phyloP scores from a whole-genome alignment of 2,113 vertebrate species.

The Notothenia rossii region DNA sequence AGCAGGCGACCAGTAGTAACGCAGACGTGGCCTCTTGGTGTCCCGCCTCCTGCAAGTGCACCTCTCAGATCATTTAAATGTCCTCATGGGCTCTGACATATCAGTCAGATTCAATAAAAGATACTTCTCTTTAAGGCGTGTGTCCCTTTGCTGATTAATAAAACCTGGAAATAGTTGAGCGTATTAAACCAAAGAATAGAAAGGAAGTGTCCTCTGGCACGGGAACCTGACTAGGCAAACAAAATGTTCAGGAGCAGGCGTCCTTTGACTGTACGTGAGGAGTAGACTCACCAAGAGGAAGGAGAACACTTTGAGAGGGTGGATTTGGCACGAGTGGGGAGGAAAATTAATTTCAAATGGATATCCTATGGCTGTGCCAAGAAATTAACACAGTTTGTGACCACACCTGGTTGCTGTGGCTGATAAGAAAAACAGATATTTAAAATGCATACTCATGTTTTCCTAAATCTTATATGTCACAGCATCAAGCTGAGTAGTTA shows the following conservation, averaged over 20 bases:
- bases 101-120: slow-evolving; percentile 33
- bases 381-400: slow-evolving; percentile 20
- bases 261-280: slow-evolving; percentile 28
- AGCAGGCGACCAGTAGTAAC: slow-evolving; percentile 39
- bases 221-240: slow-evolving; percentile 13
- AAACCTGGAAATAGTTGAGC: neutral
- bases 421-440: neutral
- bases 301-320: slow-evolving; percentile 10
- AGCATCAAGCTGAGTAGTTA: neutral
- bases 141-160: slow-evolving; percentile 8
- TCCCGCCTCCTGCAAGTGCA: slow-evolving; percentile 68
- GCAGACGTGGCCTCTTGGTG: slow-evolving; percentile 30
- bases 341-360: slow-evolving; percentile 14
- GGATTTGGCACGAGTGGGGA: slow-evolving; percentile 12
- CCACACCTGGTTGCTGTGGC: neutral
- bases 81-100: neutral
- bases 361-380: slow-evolving; percentile 31
- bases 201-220: slow-evolving; percentile 50
- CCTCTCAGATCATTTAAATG: neutral
- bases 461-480: neutral
- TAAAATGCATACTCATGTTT: neutral
- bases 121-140: neutral
- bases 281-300: slow-evolving; percentile 42
- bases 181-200: slow-evolving; percentile 12
- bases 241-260: slow-evolving; percentile 2